Base-by-base conservation (phyloP, 2,888 invertebrate genomes). In the Noctua janthe region DNA sequence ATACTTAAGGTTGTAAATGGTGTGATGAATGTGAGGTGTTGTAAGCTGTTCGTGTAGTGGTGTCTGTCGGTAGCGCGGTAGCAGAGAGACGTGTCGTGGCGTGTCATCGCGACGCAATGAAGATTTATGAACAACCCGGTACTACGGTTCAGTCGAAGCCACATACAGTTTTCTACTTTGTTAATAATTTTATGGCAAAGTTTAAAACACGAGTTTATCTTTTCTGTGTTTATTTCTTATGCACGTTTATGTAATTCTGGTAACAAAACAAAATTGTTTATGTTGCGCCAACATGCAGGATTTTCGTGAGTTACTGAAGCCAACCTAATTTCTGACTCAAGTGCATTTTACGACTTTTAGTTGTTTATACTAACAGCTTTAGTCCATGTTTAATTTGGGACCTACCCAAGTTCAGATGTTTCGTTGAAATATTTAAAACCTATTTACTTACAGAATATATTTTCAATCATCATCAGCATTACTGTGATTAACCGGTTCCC, bases 41-140 rank as follows among this genome's bases (percentile, higher is more conserved):
- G 88, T 94, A 93, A 82, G 94, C 91, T 91, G 88, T 95, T 94
- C 87, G 86, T 86, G 87, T 85, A 80, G 84, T 91, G 81, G 81
- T 82, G 74, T 82, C 82, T 76, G 87, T 90, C 91, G 90, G 94
- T 93, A 95, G 96, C 95, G 95, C 96, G 96, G 96, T 96, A 96
- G 96, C 96, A 94, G 93, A 92, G 93, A 95, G 95, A 96, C 95
- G 96, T 96, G 97, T 96, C 97, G 97, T 94, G 96, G 96, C 95
- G 93, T 97, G 97, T 97, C 97, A 96, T 97, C 97, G 96, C 94
- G 95, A 95, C 95, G 96, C 96, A 96, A 97, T 97, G 96, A 97
- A 97, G 97, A 97, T 97, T 97, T 97, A 97, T 96, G 97, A 95
- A 95, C 96, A 94, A 93, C 92, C 94, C 94, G 94, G 94, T 94